These are phyloP conservation scores for Pristionchus mayeri DNA, from an alignment of 2,888 invertebrate genomes.

Conservation along the genomic window DNA sequence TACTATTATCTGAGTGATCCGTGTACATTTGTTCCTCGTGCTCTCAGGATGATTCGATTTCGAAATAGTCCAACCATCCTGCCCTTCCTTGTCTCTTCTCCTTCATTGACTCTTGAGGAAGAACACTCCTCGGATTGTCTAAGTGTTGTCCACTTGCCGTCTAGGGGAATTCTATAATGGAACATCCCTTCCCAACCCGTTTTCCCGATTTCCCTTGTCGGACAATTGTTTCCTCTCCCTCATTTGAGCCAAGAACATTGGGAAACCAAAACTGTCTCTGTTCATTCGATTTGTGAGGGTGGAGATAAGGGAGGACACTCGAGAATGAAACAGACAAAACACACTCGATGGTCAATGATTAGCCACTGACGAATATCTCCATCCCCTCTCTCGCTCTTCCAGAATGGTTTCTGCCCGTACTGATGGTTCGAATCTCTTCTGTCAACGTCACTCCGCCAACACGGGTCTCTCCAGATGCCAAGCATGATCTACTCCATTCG, in stretches of 20 bases:
- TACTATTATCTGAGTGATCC: not conserved
- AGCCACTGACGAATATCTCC: not conserved
- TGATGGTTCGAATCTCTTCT: slow-evolving; percentile 26
- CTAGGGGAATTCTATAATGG: not conserved
- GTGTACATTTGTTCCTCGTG: not conserved
- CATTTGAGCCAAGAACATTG: not conserved
- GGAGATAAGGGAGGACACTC: not conserved
- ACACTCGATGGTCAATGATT: not conserved
- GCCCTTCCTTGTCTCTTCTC: too few relatives aligned
- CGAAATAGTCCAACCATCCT: not conserved
- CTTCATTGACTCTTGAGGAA: not conserved
- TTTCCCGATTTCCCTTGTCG: not conserved
- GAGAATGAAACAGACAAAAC: not conserved
- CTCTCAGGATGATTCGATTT: not conserved
- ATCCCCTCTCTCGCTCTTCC: not conserved
- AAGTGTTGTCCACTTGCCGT: slow-evolving; percentile 8
- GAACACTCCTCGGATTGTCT: not conserved
- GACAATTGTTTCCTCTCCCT: not conserved
- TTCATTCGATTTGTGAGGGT: slow-evolving; percentile 8
- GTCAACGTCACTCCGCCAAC: slow-evolving; percentile 32
- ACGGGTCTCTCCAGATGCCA: slow-evolving; percentile 33
- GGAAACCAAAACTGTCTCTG: slow-evolving; percentile 10
- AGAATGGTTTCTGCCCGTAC: slow-evolving; percentile 40
- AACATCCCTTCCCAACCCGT: not conserved
- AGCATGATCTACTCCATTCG: slow-evolving; percentile 15